Evolutionary conservation across 35 echinoderm and acorn worm genomes (phyloP).

Genomic region (Lytechinus variegatus): DNA sequence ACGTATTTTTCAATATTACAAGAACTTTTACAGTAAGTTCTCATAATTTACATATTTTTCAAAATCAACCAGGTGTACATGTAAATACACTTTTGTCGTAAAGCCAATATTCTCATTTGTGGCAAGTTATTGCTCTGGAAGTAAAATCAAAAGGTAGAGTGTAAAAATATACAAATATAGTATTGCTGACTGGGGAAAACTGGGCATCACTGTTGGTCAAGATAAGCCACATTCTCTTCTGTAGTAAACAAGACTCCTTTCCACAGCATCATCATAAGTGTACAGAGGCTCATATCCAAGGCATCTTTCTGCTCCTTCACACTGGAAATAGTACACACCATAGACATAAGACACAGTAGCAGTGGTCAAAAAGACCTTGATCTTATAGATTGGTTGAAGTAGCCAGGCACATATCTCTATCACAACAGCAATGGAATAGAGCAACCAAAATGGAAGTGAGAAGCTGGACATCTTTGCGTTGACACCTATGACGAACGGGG

Average conservation of each 20-base stretch:
- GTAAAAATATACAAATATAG: not conserved
- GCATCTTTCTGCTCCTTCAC: not conserved
- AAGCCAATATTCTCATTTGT: not conserved
- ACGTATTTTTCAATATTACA: too few relatives aligned
- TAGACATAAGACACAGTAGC: not conserved
- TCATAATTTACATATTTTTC: not conserved
- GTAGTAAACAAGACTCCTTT: constrained; percentile 5
- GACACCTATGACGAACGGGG: constrained; percentile 25
- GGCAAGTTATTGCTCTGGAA: not conserved
- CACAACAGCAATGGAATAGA: constrained; percentile 19
- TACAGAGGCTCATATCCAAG: constrained; percentile 45
- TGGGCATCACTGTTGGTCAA: not conserved
- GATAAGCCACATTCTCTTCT: constrained; percentile 42
- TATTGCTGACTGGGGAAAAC: not conserved
- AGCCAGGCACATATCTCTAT: constrained; percentile 34
- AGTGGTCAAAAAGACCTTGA: constrained; percentile 31
- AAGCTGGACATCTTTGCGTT: constrained; percentile 45
- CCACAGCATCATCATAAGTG: constrained; percentile 40
- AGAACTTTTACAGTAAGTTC: not conserved
- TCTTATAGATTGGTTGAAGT: not conserved
- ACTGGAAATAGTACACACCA: not conserved
- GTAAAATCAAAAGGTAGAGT: not conserved
- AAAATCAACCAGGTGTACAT: too few relatives aligned
- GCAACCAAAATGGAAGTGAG: constrained; percentile 49
- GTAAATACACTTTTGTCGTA: not conserved